Evolutionary conservation across 2,888 invertebrate genomes (phyloP).

Genomic region (Agrotis clavis): DNA sequence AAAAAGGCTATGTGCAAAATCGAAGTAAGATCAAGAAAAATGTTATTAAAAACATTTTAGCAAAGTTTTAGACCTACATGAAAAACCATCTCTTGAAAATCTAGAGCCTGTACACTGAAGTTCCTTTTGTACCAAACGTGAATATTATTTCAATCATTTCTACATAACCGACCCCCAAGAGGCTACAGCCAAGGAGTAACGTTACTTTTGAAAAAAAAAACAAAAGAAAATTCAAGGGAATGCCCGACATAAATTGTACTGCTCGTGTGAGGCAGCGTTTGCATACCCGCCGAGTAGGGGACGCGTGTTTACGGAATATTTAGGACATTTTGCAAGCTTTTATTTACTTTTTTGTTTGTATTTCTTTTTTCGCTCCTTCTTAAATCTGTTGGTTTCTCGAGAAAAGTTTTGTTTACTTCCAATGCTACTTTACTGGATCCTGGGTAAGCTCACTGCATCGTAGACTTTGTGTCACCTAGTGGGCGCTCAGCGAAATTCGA

Average conservation of each 20-base stretch:
- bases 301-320: constrained; percentile 31
- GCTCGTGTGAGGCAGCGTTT: constrained; percentile 87
- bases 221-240: constrained; percentile 89
- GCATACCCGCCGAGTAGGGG: constrained; percentile 84
- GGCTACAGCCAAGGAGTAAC: constrained; percentile 74
- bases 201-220: constrained; percentile 83
- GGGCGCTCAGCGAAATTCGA: too few species aligned
- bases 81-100: neutral
- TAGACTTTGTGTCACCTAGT: too few species aligned
- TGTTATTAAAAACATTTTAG: neutral
- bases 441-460: too few species aligned
- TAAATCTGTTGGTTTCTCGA: neutral
- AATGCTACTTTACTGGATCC: too few species aligned
- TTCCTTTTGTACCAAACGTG: constrained; percentile 25
- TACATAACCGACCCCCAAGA: constrained; percentile 59
- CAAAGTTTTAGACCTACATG: neutral
- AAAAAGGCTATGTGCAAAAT: neutral
- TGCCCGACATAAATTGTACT: constrained; percentile 89
- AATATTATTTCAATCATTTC: constrained; percentile 64
- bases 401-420: too few species aligned
- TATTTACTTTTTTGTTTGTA: neutral
- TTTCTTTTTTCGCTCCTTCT: neutral
- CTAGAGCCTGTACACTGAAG: constrained; percentile 10
- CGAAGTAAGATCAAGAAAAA: neutral
- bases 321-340: constrained; percentile 7